phyloP scores from a whole-genome alignment of 1,140 invertebrate genomes.

The Drosophila tristis region DNA sequence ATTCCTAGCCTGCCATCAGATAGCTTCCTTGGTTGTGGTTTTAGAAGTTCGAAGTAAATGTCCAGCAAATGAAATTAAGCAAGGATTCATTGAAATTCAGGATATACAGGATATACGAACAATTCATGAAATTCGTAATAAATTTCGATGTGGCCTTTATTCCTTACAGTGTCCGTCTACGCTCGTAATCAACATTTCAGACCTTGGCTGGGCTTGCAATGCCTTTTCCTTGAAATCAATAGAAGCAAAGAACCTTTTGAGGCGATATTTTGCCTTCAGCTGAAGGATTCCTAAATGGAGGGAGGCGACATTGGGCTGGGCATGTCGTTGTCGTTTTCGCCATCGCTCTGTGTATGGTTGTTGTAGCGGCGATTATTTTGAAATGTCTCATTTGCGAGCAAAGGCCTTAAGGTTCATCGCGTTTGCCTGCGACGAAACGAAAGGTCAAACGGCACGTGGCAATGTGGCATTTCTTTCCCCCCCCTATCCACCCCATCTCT shows the following conservation, averaged over 20 bases:
- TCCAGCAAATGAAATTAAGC: not conserved
- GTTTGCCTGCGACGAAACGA: conserved; percentile 31
- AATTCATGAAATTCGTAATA: conserved; percentile 24
- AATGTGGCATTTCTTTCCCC: conserved; percentile 37
- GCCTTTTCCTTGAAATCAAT: conserved; percentile 54
- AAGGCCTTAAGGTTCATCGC: conserved; percentile 73
- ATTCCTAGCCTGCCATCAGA: too few relatives aligned
- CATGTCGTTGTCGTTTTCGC: conserved; percentile 30
- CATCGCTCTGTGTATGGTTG: conserved; percentile 22
- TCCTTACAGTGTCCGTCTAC: conserved; percentile 6
- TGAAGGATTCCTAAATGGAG: conserved; percentile 65
- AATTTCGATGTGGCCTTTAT: conserved; percentile 2
- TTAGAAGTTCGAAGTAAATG: too few relatives aligned
- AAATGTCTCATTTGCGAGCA: conserved; percentile 70
- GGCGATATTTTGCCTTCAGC: conserved; percentile 43
- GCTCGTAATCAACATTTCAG: conserved; percentile 61
- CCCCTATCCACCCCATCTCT: not conserved
- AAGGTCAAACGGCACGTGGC: conserved; percentile 78
- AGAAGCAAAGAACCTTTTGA: conserved; percentile 53
- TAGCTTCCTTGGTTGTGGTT: too few relatives aligned
- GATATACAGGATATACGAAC: conserved; percentile 1
- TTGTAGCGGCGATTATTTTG: conserved; percentile 57
- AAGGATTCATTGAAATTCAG: conserved; percentile 7
- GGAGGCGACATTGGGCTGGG: conserved; percentile 62
- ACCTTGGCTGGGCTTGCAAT: conserved; percentile 54